phyloP scores from a whole-genome alignment of 2,113 vertebrate genomes.

The Sterna hirundo region DNA sequence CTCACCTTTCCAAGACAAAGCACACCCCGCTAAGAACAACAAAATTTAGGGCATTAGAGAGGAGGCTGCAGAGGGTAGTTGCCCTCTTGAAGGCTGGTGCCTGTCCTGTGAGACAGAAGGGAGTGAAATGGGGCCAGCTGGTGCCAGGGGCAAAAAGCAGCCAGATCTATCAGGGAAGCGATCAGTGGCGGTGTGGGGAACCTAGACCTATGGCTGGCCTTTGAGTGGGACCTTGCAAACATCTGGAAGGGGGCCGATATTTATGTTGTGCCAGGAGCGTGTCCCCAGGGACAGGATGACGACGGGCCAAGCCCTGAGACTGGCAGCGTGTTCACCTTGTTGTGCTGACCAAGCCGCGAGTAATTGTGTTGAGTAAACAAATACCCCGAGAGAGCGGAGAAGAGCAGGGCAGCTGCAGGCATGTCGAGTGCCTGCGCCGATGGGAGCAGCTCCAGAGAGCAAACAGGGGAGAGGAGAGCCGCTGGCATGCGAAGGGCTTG shows the following conservation, averaged over 20 bases:
- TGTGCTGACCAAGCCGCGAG: not conserved
- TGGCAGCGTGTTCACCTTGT: not conserved
- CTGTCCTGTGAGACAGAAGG: not conserved
- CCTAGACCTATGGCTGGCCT: not conserved
- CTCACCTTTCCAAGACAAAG: not conserved
- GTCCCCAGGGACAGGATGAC: not conserved
- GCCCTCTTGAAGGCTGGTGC: not conserved
- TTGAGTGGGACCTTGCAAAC: not conserved
- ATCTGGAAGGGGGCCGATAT: not conserved
- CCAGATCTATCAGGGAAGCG: rapidly evolving
- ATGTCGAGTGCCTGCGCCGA: not conserved
- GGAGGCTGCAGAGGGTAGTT: not conserved
- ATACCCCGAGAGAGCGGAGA: not conserved
- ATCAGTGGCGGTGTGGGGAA: rapidly evolving
- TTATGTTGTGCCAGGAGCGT: not conserved
- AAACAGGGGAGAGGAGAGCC: not conserved
- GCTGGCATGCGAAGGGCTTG: conserved; percentile 20
- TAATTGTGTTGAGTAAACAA: conserved; percentile 2
- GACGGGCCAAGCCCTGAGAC: not conserved
- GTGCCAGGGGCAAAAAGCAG: not conserved
- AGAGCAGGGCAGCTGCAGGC: conserved; percentile 15
- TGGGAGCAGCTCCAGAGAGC: conserved; percentile 31
- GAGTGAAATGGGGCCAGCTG: rapidly evolving
- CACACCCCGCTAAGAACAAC: not conserved
- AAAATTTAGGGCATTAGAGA: not conserved